A percentile compares a stretch with the other conserved stretches of the same genome.
These are phyloP conservation scores for Chrysina gloriosa DNA, from an alignment of 2,888 invertebrate genomes.

Conservation along the genomic window DNA sequence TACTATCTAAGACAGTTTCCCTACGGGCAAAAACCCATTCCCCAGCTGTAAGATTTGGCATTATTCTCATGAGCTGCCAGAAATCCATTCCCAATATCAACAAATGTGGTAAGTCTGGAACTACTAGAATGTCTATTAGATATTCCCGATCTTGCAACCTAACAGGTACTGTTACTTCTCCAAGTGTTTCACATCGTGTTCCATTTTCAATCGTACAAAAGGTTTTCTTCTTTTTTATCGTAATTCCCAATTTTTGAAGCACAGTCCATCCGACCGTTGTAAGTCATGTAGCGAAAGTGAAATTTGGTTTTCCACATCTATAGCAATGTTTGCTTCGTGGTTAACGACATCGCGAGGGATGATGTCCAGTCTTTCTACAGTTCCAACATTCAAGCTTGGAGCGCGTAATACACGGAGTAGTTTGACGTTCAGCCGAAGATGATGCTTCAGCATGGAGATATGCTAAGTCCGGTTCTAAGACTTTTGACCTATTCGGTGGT, in stretches of 20 bases:
- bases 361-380: not conserved
- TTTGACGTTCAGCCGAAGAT: no score
- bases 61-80: constrained; percentile 16
- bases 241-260: no score
- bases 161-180: no score
- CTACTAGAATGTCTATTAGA: constrained; percentile 5
- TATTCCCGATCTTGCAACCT: no score
- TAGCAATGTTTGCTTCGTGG: not conserved
- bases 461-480: constrained; percentile 43
- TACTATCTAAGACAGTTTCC: no score
- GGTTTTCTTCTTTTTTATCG: no score
- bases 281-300: not conserved
- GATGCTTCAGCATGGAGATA: constrained; percentile 28
- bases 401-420: no score
- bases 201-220: constrained; percentile 14
- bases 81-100: constrained; percentile 35
- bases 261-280: not conserved
- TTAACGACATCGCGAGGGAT: not conserved
- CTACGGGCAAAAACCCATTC: constrained; percentile 14
- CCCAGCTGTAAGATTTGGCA: constrained; percentile 30
- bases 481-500: not conserved
- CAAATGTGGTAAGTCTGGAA: not conserved
- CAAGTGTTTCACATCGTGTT: not conserved
- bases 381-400: constrained; percentile 6
- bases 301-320: not conserved